Percentiles rank a stretch among this genome's conserved stretches.
These are phyloP conservation scores for Apostichopus leukothele DNA, from an alignment of 53 echinoderm and acorn worm genomes.

Conservation along the genomic window DNA sequence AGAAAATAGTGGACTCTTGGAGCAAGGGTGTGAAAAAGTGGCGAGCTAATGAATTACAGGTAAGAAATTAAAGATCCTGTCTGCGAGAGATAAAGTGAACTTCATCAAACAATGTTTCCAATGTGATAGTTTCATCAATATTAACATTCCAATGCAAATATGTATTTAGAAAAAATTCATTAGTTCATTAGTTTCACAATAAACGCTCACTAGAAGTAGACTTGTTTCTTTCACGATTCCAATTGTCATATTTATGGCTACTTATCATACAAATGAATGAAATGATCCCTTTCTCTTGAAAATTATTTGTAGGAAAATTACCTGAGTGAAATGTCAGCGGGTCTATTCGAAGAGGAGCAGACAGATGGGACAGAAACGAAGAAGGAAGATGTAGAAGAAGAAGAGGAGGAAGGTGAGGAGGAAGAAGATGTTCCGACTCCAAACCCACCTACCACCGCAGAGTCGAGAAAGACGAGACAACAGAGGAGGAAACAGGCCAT, in stretches of 20 bases:
- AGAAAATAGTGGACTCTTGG: conserved; percentile 76
- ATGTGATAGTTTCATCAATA: no score
- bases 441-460: conserved; percentile 70
- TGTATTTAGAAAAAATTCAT: no score
- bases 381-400: conserved; percentile 16
- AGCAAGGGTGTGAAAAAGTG: conserved; percentile 68
- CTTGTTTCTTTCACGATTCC: no score
- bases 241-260: no score
- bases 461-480: conserved; percentile 77
- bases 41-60: conserved; percentile 62
- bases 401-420: conserved; percentile 43
- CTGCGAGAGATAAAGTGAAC: background rate
- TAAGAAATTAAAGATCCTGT: background rate
- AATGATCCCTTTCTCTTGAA: no score
- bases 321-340: conserved; percentile 81
- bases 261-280: no score
- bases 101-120: background rate
- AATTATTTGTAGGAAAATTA: conserved; percentile 56
- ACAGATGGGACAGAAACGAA: background rate
- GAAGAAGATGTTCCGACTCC: conserved; percentile 56
- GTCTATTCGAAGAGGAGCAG: conserved; percentile 70
- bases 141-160: no score
- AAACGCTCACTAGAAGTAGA: no score
- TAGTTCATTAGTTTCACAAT: no score
- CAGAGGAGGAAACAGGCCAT: conserved; percentile 73